Evolutionary conservation across 2,888 invertebrate species (phyloP), one percentile per base, ranked within the genome.

Genomic region (Andricus curvator): DNA sequence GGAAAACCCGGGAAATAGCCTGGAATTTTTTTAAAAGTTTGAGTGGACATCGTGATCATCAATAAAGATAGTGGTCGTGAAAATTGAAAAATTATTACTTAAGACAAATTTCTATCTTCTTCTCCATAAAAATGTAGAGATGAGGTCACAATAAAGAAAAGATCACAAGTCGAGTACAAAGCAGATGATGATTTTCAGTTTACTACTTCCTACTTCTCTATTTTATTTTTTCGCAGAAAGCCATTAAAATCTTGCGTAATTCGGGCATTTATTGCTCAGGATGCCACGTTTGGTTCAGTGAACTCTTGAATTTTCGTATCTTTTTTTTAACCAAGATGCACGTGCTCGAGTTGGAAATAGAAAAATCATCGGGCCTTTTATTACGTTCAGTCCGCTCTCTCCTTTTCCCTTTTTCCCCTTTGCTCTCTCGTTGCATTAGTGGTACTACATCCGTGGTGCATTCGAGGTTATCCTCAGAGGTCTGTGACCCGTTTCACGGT

Each of bases 401-500:
- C 25, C 22, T 74, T 74, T 76, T 78, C 66, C 66, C n/a, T 60
- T 74, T 74, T 56, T 29, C n/a, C 56, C 15, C 56, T 33, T n/a
- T 74, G 74, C 56, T 74, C 56, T 83, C 82, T 78, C 66, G 70
- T 76, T 83, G 81, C 77, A 70, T 81, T 80, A 33, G 70, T 56
- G 62, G 68, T 80, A 81, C 82, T 81, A 81, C 82, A 82, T 79
- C 82, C 81, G 83, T 84, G 82, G 84, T 81, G 82, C 82, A 81
- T 79, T 83, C 81, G 83, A 85, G 82, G 84, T 83, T 85, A 84
- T 81, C 81, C 79, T 77, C 79, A 78, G 83, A 85, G 88, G 88
- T 87, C 87, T 86, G 78, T 86, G 87, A 89, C 88, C 88, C 77
- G 85, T 84, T 87, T 88, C 88, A 89, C 84, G 88, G 88, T 81